Evolutionary conservation across 2,888 invertebrate species (phyloP).

Genomic region (Thecophora atra): DNA sequence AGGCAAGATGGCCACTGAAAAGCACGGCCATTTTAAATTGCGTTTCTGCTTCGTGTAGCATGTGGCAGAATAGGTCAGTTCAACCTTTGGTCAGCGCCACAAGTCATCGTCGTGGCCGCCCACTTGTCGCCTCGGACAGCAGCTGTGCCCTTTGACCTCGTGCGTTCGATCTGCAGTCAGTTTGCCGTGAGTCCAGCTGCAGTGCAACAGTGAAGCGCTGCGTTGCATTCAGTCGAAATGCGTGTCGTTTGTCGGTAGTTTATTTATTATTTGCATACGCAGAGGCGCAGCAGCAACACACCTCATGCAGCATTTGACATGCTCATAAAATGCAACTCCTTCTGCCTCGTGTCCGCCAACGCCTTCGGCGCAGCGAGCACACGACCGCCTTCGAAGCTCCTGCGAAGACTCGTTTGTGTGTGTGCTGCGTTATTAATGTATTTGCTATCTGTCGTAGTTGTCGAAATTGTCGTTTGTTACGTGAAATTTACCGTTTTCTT

Average conservation of each 20-base stretch:
- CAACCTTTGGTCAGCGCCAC: background rate
- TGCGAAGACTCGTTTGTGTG: constrained; percentile 17
- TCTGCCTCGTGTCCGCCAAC: background rate
- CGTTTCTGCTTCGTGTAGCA: no score
- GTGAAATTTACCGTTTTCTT: constrained; percentile 60
- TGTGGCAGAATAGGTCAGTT: no score
- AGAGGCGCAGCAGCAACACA: constrained; percentile 37
- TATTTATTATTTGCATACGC: constrained; percentile 41
- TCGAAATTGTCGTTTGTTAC: constrained; percentile 53
- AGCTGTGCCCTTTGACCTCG: no score
- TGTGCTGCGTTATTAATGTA: constrained; percentile 24
- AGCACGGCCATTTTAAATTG: no score
- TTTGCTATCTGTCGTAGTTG: constrained; percentile 49
- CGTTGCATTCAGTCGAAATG: constrained; percentile 8
- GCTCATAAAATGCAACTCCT: constrained; percentile 51
- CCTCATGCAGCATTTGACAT: constrained; percentile 21
- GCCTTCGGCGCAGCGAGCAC: constrained; percentile 20
- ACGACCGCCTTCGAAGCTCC: background rate
- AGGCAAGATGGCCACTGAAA: no score
- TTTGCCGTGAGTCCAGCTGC: no score
- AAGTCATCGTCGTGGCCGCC: constrained; percentile 7
- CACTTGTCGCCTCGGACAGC: background rate
- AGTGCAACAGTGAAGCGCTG: no score
- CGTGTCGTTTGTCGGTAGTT: background rate
- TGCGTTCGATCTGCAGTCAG: no score